Evolutionary conservation across 2,113 vertebrate genomes (phyloP).

Genomic region (Sphyrna mokarran): DNA sequence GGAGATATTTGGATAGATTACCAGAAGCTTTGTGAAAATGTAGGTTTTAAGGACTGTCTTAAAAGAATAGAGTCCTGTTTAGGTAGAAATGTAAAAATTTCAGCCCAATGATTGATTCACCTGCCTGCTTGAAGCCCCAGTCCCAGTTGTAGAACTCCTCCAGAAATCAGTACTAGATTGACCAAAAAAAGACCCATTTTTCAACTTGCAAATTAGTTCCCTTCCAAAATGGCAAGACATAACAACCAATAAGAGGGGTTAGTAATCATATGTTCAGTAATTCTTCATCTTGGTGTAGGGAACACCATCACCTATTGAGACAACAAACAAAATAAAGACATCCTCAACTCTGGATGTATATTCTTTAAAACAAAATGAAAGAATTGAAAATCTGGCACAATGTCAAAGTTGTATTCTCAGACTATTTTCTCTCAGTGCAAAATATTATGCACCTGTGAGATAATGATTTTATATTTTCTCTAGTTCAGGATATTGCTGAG

Average conservation of each 20-base stretch:
- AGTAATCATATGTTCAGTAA: background rate
- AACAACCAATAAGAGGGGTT: background rate
- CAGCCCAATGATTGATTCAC: background rate
- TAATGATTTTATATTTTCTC: background rate
- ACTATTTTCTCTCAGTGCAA: background rate
- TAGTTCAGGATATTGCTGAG: background rate
- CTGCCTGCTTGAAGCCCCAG: background rate
- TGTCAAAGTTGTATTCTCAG: background rate
- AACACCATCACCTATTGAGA: background rate
- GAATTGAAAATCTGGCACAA: background rate
- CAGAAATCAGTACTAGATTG: background rate
- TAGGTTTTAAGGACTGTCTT: background rate
- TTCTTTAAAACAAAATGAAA: background rate
- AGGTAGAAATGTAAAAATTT: background rate
- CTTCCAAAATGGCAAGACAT: background rate
- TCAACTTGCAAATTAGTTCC: background rate
- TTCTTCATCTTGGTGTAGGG: background rate
- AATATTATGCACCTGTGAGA: background rate
- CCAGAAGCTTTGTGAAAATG: background rate
- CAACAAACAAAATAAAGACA: background rate
- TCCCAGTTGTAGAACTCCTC: background rate
- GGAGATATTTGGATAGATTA: background rate
- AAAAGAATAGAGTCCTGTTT: background rate
- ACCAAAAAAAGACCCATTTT: background rate
- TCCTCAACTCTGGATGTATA: background rate